A percentile compares a stretch with the other conserved stretches of the same genome.
Conservation (phyloP, 1,140 invertebrate species). For the Dinoponera quadriceps region DNA sequence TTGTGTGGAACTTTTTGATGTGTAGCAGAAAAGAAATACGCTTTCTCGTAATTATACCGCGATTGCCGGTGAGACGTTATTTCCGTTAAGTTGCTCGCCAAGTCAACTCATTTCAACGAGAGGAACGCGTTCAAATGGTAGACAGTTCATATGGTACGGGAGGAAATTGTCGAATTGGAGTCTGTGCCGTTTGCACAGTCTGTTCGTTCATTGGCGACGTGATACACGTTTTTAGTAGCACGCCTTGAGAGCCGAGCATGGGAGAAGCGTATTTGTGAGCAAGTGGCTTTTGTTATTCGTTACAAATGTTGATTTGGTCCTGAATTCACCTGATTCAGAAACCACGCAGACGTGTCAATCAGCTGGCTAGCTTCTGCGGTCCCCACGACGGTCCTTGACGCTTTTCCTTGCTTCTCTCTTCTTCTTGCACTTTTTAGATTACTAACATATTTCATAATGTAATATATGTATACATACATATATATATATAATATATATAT, state of each 20-base stretch:
- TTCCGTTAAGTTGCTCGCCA: constrained; percentile 53
- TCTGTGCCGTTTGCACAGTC: constrained; percentile 33
- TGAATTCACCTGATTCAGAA: constrained; percentile 85
- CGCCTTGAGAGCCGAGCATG: constrained; percentile 34
- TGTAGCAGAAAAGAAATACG: constrained; percentile 23
- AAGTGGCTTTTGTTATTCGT: constrained; percentile 63
- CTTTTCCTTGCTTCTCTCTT: constrained; percentile 74
- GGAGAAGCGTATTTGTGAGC: constrained; percentile 49
- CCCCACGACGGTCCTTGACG: constrained; percentile 72
- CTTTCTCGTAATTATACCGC: neutral
- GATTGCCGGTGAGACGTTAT: too few relatives aligned
- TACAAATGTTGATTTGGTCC: constrained; percentile 85
- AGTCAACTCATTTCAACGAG: constrained; percentile 42
- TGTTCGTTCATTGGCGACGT: constrained; percentile 7
- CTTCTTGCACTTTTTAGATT: constrained; percentile 77
- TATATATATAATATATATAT: constrained; percentile 56
- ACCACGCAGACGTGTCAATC: constrained; percentile 80
- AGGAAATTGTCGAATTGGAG: constrained; percentile 38
- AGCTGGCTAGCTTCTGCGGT: constrained; percentile 75
- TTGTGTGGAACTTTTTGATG: constrained; percentile 39
- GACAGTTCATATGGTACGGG: constrained; percentile 17
- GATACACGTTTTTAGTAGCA: constrained; percentile 43
- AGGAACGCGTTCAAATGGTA: constrained; percentile 39
- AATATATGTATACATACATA: constrained; percentile 62
- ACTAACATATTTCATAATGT: constrained; percentile 70